Base-by-base conservation (phyloP, 2,113 vertebrate genomes). In the Solenodon paradoxus region DNA sequence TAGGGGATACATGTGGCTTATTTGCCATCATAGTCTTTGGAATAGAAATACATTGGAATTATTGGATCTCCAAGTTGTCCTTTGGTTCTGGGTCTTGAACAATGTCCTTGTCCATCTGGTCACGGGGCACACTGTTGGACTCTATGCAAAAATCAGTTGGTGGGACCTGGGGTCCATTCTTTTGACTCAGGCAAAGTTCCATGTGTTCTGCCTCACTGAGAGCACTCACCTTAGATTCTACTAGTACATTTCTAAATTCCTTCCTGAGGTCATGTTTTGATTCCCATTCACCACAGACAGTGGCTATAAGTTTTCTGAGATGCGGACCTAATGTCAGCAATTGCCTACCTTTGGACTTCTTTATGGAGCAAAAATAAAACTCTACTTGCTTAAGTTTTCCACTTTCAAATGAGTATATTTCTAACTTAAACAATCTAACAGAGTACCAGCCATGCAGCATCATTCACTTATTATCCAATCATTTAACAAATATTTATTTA, bases 401-500 rank as follows among this genome's bases (percentile, higher is more conserved):
- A 8, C 66, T 80, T 92, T 74, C 10, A 89, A 53, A 89, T 92
- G 20, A 96, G 20, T 51, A 66, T 3, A 24, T 71, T 75, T 82
- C 45, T 68, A 68, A 95, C 30, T 92, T 53, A 55, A 71, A 85
- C 40, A 85, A 69, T 61, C 30, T 85, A 90, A 74, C n/a, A 92
- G 11, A 59, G 35, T 59, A 64, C 35, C 49, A 81, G 59, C 8
- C 64, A 68, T 89, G 35, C 3, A 59, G n/a, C n/a, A 72, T 51
- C 42, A 79, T n/a, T 66, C n/a, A 92, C 5, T 83, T 24, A 64
- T 45, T 66, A 89, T 69, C n/a, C 9, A 75, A 30, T 74, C 32
- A 89, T 55, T 95, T 89, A 85, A 72, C 35, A 89, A 88, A 79
- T 66, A 82, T 53, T 59, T 88, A 84, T 68, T 96, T 94, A 49